These are phyloP conservation scores for Drosophila seguyi DNA, from an alignment of 1,140 invertebrate genomes.

Conservation along the genomic window DNA sequence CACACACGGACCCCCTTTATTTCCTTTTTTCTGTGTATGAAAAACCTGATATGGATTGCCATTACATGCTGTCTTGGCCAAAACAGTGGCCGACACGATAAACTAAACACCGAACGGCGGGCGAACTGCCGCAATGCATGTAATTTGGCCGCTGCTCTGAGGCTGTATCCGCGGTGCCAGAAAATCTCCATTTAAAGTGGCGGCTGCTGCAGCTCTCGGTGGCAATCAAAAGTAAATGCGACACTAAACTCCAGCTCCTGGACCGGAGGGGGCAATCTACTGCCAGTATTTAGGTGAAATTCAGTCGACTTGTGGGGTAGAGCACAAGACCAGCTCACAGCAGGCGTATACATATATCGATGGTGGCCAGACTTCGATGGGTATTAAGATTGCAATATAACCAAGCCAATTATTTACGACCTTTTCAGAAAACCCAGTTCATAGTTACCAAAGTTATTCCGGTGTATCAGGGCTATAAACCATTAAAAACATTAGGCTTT, in stretches of 20 bases:
- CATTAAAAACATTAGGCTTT: constrained; percentile 38
- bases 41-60: constrained; percentile 66
- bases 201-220: constrained; percentile 37
- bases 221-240: constrained; percentile 70
- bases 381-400: constrained; percentile 9
- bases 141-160: constrained; percentile 56
- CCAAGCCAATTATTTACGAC: constrained; percentile 7
- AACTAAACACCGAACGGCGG: constrained; percentile 57
- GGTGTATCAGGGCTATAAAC: background rate
- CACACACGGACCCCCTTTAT: constrained; percentile 2
- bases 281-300: constrained; percentile 3
- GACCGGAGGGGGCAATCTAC: constrained; percentile 5
- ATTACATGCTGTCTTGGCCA: constrained; percentile 54
- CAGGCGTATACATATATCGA: background rate
- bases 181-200: constrained; percentile 59
- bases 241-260: constrained; percentile 50
- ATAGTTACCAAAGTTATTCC: background rate
- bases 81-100: constrained; percentile 70
- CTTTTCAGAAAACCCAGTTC: background rate
- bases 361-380: background rate
- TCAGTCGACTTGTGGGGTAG: constrained; percentile 39
- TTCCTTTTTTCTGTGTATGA: background rate
- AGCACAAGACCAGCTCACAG: constrained; percentile 3
- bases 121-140: constrained; percentile 54
- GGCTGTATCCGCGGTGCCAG: constrained; percentile 14